A percentile compares a stretch with the other conserved stretches of the same genome.
Evolutionary conservation across 2,888 invertebrate species (phyloP).

Genomic region (Drosophila ezoana): DNA sequence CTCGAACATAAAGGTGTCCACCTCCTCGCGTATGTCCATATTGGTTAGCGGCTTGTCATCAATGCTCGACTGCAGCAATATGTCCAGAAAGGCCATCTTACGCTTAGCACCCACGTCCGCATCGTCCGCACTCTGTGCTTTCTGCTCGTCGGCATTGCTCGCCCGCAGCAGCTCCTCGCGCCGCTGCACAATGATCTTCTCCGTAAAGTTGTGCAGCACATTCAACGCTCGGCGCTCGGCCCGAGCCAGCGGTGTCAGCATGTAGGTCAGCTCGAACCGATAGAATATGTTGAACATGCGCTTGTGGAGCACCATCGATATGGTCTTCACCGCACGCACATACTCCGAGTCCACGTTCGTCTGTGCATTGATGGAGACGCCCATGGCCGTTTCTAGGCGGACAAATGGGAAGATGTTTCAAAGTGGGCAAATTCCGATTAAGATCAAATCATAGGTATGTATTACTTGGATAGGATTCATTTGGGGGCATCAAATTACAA

Average conservation of each 20-base stretch:
- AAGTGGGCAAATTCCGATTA: no score
- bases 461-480: no score
- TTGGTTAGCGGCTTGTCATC: conserved; percentile 87
- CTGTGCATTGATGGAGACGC: conserved; percentile 90
- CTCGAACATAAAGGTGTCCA: conserved; percentile 91
- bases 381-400: conserved; percentile 93
- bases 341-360: conserved; percentile 89
- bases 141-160: neutral
- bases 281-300: conserved; percentile 84
- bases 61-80: conserved; percentile 87
- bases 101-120: conserved; percentile 86
- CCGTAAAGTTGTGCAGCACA: conserved; percentile 86
- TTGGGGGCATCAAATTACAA: no score
- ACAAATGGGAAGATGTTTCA: neutral
- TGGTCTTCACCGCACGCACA: conserved; percentile 89
- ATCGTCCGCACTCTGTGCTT: conserved; percentile 50
- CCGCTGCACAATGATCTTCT: conserved; percentile 86
- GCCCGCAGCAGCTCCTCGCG: conserved; percentile 81
- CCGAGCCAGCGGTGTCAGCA: conserved; percentile 87
- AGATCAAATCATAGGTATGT: neutral
- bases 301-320: conserved; percentile 83
- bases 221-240: conserved; percentile 85
- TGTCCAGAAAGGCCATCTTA: conserved; percentile 89
- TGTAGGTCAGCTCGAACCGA: conserved; percentile 83
- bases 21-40: conserved; percentile 88